Base-by-base conservation (phyloP, 2,888 invertebrate species). In the Cryptophagus acutangulus region DNA sequence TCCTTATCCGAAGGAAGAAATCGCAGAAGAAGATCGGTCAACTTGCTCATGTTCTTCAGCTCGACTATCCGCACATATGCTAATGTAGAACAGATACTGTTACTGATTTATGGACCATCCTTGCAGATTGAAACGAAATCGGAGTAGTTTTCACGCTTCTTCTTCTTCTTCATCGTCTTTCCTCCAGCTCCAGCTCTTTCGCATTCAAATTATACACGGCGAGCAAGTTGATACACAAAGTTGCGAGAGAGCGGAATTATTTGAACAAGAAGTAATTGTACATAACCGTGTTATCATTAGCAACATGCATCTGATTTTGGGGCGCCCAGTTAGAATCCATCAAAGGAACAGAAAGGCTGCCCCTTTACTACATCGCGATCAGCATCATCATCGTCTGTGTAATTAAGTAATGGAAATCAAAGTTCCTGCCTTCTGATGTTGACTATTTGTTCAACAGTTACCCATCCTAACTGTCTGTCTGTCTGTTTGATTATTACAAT, bases 381-480 rank as follows among this genome's bases (percentile, higher is more conserved):
- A 57, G 52, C 47, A 54, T 54, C 56, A 43, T 29, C 6, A 54
- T 59, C 57, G 65, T 61, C 65, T 62, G 63, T 67, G 67, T 68
- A 68, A 68, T 68, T 69, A 69, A 67, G 67, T 69, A 69, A 69
- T 67, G 66, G 66, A 65, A 68, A 68, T 68, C 67, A 68, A 68
- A 69, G 66, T 69, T 68, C 61, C 57, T 26, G 61, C 64, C 60
- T 64, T 66, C 63, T 64, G 62, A 62, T 61, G 60, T 60, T 41
- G 57, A 57, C 54, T 67, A 61, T 67, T 66, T 66, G 66, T 65
- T 62, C 59, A 65, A 61, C 61, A 62, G 63, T 63, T 64, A 43
- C 51, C 43, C 52, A 31, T 9, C 5, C 15, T 3, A 31, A 15
- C 31, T 31, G 14, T 3, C n/a, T 20, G 6, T 20, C 24, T n/a